Conservation (phyloP, 2,113 vertebrate species). For the Syngnathus scovelli region DNA sequence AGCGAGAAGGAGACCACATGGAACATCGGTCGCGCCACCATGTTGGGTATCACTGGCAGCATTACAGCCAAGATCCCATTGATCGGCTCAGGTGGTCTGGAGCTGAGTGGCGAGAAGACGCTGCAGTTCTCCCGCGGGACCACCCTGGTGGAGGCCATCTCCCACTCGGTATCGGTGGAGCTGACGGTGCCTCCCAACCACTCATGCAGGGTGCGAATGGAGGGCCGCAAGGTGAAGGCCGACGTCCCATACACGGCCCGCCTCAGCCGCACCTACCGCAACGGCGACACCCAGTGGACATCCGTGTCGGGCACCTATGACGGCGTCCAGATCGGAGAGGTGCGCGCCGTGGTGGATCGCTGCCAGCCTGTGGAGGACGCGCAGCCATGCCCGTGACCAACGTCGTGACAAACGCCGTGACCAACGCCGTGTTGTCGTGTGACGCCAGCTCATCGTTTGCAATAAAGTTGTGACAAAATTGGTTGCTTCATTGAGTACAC, state of each 20-base stretch:
- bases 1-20: slow-evolving; percentile 65
- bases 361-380: slow-evolving; percentile 63
- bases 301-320: slow-evolving; percentile 61
- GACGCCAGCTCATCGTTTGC: rapidly evolving
- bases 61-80: slow-evolving; percentile 69
- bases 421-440: background rate
- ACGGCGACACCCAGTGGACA: slow-evolving; percentile 68
- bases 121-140: slow-evolving; percentile 65
- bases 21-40: slow-evolving; percentile 68
- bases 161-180: slow-evolving; percentile 63
- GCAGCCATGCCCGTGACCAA: slow-evolving; percentile 50
- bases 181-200: slow-evolving; percentile 63
- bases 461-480: background rate
- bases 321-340: slow-evolving; percentile 66
- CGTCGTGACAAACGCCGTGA: background rate
- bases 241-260: slow-evolving; percentile 67
- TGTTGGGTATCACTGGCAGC: slow-evolving; percentile 58
- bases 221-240: slow-evolving; percentile 65
- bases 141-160: slow-evolving; percentile 57
- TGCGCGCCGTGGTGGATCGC: slow-evolving; percentile 66
- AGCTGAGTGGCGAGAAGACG: slow-evolving; percentile 61
- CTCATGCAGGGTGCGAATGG: slow-evolving; percentile 65
- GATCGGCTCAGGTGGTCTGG: slow-evolving; percentile 55
- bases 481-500: background rate
- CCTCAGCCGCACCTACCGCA: slow-evolving; percentile 65